A percentile compares a stretch with the other conserved stretches of the same genome.
Evolutionary conservation across 1,140 invertebrate genomes (phyloP).

Genomic region (Heterodera schachtii): DNA sequence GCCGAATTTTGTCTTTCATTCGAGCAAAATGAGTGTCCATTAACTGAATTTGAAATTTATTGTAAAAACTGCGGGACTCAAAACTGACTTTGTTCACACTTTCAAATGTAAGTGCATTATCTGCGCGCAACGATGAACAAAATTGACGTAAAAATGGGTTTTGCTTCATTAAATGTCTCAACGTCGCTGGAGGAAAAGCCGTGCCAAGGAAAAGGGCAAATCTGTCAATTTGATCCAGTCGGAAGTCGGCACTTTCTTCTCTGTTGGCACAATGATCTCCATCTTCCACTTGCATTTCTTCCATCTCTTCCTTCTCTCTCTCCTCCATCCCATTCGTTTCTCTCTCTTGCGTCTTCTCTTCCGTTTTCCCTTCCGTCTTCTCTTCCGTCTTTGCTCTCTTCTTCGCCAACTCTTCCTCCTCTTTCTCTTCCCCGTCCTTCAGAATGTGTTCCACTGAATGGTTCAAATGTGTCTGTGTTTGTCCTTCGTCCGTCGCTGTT

Average conservation of each 20-base stretch:
- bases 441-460: constrained; percentile 13
- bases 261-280: too few species aligned
- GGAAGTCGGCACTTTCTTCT: too few species aligned
- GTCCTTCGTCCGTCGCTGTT: background rate
- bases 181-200: background rate
- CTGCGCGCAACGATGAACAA: background rate
- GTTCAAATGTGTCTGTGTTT: background rate
- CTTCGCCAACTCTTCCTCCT: background rate
- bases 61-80: background rate
- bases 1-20: background rate
- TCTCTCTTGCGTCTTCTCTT: background rate
- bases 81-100: background rate
- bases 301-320: background rate
- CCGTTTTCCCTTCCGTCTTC: background rate
- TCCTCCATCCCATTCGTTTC: too few species aligned
- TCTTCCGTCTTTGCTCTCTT: background rate
- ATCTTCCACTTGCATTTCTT: too few species aligned
- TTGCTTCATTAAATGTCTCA: background rate
- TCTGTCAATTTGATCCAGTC: background rate
- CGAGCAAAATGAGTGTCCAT: constrained; percentile 10
- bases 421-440: background rate
- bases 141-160: background rate
- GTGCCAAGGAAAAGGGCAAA: background rate
- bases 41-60: constrained; percentile 3
- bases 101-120: background rate